Conservation (phyloP, 2,113 vertebrate species). For the Centrocercus urophasianus region DNA sequence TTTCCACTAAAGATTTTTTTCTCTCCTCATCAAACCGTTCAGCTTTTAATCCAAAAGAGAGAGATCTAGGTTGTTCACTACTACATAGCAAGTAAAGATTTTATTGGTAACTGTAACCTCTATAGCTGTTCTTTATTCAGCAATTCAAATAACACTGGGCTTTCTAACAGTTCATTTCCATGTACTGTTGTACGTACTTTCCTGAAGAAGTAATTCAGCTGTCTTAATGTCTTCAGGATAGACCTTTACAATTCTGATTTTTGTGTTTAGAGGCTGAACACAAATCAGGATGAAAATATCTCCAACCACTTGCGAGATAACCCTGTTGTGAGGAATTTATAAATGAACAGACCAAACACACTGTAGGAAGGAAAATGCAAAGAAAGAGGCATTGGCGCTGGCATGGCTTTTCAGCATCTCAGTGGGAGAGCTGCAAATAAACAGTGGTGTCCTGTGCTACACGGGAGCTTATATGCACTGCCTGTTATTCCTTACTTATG, state of each 20-base stretch:
- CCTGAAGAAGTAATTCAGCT: neutral
- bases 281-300: neutral
- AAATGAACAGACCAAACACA: neutral
- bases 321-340: neutral
- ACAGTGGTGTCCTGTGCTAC: neutral
- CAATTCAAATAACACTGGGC: neutral
- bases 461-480: rapidly evolving
- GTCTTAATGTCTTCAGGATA: neutral
- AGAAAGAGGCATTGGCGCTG: neutral
- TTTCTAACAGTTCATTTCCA: neutral
- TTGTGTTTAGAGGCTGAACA: neutral
- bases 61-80: neutral
- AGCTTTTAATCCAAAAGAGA: neutral
- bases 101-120: neutral
- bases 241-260: neutral
- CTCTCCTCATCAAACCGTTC: neutral
- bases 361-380: neutral
- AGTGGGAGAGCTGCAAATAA: neutral
- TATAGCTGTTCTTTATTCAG: neutral
- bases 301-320: neutral
- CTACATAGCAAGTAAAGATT: neutral
- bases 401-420: rapidly evolving
- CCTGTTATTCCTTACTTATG: neutral
- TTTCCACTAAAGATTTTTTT: neutral
- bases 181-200: neutral